Conservation (phyloP, 2,888 invertebrate species). For the Hanleya hanleyi region DNA sequence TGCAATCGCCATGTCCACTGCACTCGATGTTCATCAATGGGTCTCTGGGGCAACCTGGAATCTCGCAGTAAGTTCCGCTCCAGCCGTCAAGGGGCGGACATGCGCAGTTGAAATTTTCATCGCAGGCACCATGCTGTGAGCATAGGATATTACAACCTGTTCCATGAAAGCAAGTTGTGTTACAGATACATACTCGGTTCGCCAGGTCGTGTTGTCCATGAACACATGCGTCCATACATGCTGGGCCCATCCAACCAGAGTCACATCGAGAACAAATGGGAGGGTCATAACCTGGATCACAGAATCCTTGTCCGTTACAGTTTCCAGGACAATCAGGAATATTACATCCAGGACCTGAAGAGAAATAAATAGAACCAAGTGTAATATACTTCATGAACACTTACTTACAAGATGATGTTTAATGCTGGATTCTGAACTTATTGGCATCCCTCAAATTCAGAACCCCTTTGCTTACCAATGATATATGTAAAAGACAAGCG, state of each 20-base stretch:
- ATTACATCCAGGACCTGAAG: conserved; percentile 49
- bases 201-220: conserved; percentile 39
- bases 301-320: conserved; percentile 49
- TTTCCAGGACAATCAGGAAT: conserved; percentile 55
- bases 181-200: conserved; percentile 47
- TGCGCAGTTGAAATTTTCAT: conserved; percentile 39
- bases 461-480: too few species aligned
- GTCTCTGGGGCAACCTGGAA: conserved; percentile 53
- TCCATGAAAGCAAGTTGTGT: conserved; percentile 54
- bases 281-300: conserved; percentile 44
- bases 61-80: conserved; percentile 52
- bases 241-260: conserved; percentile 52
- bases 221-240: conserved; percentile 50
- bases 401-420: not conserved
- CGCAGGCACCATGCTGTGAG: conserved; percentile 52
- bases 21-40: conserved; percentile 46
- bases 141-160: conserved; percentile 55
- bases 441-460: too few species aligned
- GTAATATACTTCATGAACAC: not conserved
- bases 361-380: not conserved
- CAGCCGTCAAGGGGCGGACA: conserved; percentile 55
- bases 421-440: too few species aligned
- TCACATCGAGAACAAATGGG: conserved; percentile 51
- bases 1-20: conserved; percentile 54
- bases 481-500: too few species aligned